Evolutionary conservation across 1,140 invertebrate species (phyloP).

Genomic region (Microplitis demolitor): DNA sequence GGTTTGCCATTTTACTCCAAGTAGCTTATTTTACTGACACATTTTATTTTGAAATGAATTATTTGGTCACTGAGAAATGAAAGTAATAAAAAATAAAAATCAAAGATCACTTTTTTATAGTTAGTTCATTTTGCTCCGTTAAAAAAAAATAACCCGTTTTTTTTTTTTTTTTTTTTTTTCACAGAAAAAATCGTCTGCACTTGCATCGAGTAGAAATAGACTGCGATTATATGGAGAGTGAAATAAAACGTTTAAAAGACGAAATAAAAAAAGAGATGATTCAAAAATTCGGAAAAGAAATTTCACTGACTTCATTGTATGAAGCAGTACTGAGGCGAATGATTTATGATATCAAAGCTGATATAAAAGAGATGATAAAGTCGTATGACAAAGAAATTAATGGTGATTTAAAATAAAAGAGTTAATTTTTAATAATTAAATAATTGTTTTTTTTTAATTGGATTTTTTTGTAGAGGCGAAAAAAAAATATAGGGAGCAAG

Average conservation of each 20-base stretch:
- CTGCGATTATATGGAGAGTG: constrained; percentile 62
- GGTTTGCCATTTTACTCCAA: too few relatives aligned
- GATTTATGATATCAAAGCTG: constrained; percentile 61
- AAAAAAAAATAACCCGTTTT: too few relatives aligned
- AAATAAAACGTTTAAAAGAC: constrained; percentile 60
- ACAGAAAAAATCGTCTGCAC: constrained; percentile 61
- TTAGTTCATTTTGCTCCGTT: too few relatives aligned
- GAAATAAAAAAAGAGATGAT: constrained; percentile 62
- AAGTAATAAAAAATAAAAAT: too few relatives aligned
- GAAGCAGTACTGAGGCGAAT: constrained; percentile 63
- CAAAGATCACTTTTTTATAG: too few relatives aligned
- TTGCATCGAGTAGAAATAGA: constrained; percentile 64
- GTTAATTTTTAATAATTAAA: constrained; percentile 33
- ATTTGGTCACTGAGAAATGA: too few relatives aligned
- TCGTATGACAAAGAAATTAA: constrained; percentile 55
- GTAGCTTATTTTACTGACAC: too few relatives aligned
- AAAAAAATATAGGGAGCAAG: constrained; percentile 42
- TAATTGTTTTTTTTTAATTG: constrained; percentile 5
- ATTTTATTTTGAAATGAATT: too few relatives aligned
- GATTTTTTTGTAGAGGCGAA: constrained; percentile 42
- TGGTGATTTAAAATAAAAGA: constrained; percentile 30
- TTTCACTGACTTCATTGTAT: constrained; percentile 65
- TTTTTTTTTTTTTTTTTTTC: constrained; percentile 14
- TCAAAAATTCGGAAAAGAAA: constrained; percentile 64
- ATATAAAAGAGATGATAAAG: constrained; percentile 56